Evolutionary conservation across 2,797 vertebrate genomes (phyloP), one percentile per base, ranked within the genome.

Genomic region (Hyperoplus immaculatus): DNA sequence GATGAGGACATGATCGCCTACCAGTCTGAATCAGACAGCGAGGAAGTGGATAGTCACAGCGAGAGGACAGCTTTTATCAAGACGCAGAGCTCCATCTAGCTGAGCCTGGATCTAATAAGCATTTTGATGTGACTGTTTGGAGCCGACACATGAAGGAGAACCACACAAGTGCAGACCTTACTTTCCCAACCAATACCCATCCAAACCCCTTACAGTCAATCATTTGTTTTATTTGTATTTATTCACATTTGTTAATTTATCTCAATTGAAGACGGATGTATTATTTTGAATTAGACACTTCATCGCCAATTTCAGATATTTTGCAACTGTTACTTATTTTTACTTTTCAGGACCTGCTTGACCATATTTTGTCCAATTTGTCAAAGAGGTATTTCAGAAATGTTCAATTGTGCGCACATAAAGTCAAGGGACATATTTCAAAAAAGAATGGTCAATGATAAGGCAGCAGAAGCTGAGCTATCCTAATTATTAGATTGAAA

Each of bases 21-120:
- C 38, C 95, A 95, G 42, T 97, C 97, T 0, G 97, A 99, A 92
- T 97, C 96, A 1, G 98, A 99, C 79, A 95, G 93, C 54, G 97
- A 97, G 83, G 97, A 97, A n/a, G 93, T 94, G 0, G 96, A 96
- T 78, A 87, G 82, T 69, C 96, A 95, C 91, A 94, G 93, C 9
- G 98, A 99, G 95, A 96, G 97, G 96, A 97, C 96, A 84, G 97
- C 97, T 91, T 99, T 99, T 83, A 98, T 99, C 95, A 97, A 96
- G 93, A 98, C 97, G 66, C 97, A 98, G 94, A 99, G 97, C 87
- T 93, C 94, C 51, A 96, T 98, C 91, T 99, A 97, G 95, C 79
- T 54, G 68, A 80, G 88, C 15, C 56, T 72, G 81, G 56, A 57
- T 69, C 79, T 47, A 67, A 15, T 64, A 81, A 71, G 65, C 58